Evolutionary conservation across 2,888 invertebrate species (phyloP), one percentile per base, ranked within the genome.

Genomic region (Sinotaia quadrata): DNA sequence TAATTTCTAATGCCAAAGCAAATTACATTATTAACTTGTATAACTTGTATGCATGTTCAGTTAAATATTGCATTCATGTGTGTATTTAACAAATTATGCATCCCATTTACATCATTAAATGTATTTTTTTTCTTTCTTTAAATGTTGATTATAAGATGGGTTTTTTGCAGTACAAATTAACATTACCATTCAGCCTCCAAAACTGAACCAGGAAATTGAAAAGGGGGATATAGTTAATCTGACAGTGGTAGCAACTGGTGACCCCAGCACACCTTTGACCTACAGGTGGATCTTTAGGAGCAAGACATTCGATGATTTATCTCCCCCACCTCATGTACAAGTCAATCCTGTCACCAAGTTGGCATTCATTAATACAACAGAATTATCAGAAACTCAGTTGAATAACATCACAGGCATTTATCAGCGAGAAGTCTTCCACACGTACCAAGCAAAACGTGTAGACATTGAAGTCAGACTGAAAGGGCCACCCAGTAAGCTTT

Each of bases 321-420:
- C 62, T 5, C 2, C 15, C 8, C 71, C 71, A 1, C 66, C 69
- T 4, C 21, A 58, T 27, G 60, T 75, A 31, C 21, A 2, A 10
- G 70, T 67, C 51, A 44, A 71, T 47, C 24, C 36, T 7, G 27
- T 3, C 10, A 70, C 68, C 29, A 21, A 37, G 15, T 12, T 36
- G 37, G 70, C 73, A 1, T 70, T 34, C 52, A 73, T 75, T 68
- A 72, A 73, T 68, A 75, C 75, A 33, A 51, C 59, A 1, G 52
- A 4, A 18, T 51, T 73, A 24, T 61, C 66, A 1, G 36, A 67
- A 2, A 68, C 56, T 4, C 59, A 72, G 27, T 72, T 72, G 51
- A 36, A 36, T 1, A 44, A 10, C 1, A 67, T 75, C 18, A 57
- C 59, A 4, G 75, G 75, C 0, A 27, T 63, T 1, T 75, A 75